Evolutionary conservation across 2,797 vertebrate species (phyloP), one percentile per base, ranked within the genome.

Genomic region (Microctenopoma stevenorrisi): DNA sequence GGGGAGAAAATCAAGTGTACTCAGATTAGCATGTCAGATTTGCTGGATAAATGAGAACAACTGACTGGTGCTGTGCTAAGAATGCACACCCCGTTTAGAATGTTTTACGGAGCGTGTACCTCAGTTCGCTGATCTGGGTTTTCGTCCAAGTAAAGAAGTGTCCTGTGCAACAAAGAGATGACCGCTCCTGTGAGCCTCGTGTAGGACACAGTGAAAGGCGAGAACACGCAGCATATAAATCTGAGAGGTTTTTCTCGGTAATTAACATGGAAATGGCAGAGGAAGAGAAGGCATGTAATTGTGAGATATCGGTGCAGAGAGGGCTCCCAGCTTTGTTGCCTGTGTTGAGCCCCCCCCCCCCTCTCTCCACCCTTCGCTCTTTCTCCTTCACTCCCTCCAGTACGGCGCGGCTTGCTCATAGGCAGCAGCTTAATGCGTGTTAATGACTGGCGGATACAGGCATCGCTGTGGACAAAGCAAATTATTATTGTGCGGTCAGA

Each of bases 181-280:
- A 63, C 82, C 74, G 33, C 50, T 78, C 71, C 72, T 79, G 64
- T 53, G 66, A 74, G 73, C 44, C 50, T 38, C 18, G 16, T 78
- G 82, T 81, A 78, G 74, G 81, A 88, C 81, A 72, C 77, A 82
- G 81, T 79, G 78, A 82, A 85, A 81, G 75, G 82, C 68, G 81
- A 73, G 94, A 95, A 95, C 94, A 93, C 92, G 90, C 93, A 93
- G 95, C 94, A 92, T 94, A 92, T 96, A 94, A 96, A 96, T 96
- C 95, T 95, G 95, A 96, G 95, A 94, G 94, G 94, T 95, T 95
- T 90, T 88, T 89, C 95, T 94, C 91, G 89, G 94, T 98, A 96
- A 97, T 98, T 97, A 97, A 96, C 96, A 96, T 96, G 95, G 96
- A 96, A 97, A 96, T 96, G 94, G 95, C 94, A 91, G 92, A 93